Base-by-base conservation (phyloP, 1,140 invertebrate species). In the Ips nitidus region DNA sequence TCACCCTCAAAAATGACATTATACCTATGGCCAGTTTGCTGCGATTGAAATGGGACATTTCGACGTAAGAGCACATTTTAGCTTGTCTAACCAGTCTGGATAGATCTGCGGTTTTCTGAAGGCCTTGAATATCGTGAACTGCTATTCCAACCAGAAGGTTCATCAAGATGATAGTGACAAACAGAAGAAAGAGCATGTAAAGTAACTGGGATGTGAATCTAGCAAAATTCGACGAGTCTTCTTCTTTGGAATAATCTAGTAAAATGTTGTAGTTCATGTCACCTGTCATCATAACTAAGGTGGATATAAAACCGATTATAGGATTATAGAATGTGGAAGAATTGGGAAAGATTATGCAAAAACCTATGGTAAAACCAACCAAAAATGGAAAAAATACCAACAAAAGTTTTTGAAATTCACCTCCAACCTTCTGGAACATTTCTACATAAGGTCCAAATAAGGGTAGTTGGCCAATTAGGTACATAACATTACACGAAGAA, bases 261-360 rank as follows among this genome's bases (percentile, higher is more conserved):
- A 73, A 45, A n/a, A 73, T 50, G 63, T 89, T 87, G 47, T 91
- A 83, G 74, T 91, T 89, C 60, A 92, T 80, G 78, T 94, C 93
- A 0, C 93, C 92, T 2, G 93, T 94, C 91, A 94, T 94, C 91
- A 94, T 94, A 0, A 93, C 91, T 43, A 94, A 79, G 1, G 92
- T 90, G 4, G 93, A 92, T 43, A 94, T 90, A 55, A 93, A 86
- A 8, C 88, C 89, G 78, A 89, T 88, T 66, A 92, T 87, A 1
- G 90, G 89, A 81, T 90, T 90, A 41, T 89, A 86, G 77, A 93
- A 93, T 0, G 88, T 88, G 6, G 88, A 86, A 1, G 90, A 90
- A 50, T 88, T 87, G 0, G 91, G 91, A 80, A 93, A 93, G 74
- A 93, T 89, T 0, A 93, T 90, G 78, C 90, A 93, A 75, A 94